A percentile compares a stretch with the other conserved stretches of the same genome.
These are phyloP conservation scores for Rachycentron canadum DNA, from an alignment of 2,797 vertebrate species.

Conservation along the genomic window DNA sequence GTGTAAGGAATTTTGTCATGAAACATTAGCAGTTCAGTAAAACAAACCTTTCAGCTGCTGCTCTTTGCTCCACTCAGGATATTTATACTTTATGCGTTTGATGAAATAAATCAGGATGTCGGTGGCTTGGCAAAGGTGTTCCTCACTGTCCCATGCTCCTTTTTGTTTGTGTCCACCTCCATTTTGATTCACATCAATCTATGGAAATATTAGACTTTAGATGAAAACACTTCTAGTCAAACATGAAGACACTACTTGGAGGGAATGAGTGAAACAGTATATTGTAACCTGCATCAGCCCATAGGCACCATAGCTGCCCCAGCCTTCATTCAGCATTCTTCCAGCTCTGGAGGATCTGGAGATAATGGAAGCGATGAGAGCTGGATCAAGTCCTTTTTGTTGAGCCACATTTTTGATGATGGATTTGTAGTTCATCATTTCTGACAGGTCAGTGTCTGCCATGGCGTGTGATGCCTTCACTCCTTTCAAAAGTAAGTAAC, in stretches of 20 bases:
- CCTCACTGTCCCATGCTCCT: conserved; percentile 31
- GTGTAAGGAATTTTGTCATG: too few species aligned
- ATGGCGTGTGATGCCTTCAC: conserved; percentile 3
- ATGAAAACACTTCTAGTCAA: background rate
- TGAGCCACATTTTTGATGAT: background rate
- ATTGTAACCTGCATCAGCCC: conserved; percentile 49
- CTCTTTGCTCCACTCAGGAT: background rate
- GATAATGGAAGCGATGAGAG: conserved; percentile 59
- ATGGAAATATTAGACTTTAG: background rate
- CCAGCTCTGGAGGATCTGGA: conserved; percentile 58
- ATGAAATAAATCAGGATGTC: conserved; percentile 22
- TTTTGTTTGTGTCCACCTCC: background rate
- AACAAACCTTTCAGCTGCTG: conserved; percentile 50
- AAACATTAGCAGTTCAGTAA: background rate
- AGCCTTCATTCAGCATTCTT: background rate
- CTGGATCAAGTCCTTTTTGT: background rate
- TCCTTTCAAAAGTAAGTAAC: background rate
- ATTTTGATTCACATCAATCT: conserved; percentile 29
- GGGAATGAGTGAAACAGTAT: background rate
- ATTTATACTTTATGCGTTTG: background rate
- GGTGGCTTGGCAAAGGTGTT: conserved; percentile 34
- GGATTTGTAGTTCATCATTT: conserved; percentile 19
- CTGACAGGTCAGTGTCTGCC: conserved; percentile 24
- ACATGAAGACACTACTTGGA: too few species aligned
- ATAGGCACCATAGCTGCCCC: conserved; percentile 6